Conservation (phyloP, 2,113 vertebrate species). For the Pangasianodon hypophthalmus region DNA sequence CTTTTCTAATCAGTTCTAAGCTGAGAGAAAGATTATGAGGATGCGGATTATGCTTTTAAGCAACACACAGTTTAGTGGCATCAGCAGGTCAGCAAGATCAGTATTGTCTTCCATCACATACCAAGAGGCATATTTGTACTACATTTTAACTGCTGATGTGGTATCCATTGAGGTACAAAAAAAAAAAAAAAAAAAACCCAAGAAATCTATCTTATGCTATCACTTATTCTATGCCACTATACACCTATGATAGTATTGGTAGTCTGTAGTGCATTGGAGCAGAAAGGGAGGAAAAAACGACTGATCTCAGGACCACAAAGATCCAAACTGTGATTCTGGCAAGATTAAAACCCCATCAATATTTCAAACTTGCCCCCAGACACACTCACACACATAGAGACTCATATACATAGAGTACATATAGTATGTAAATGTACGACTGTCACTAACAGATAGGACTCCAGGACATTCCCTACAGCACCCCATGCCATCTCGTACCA, state of each 20-base stretch:
- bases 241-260: slow-evolving; percentile 66
- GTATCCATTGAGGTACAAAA: background rate
- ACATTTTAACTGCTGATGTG: background rate
- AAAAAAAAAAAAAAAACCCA: background rate
- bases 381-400: background rate
- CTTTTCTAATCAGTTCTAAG: slow-evolving; percentile 70
- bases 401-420: background rate
- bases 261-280: slow-evolving; percentile 63
- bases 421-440: slow-evolving; percentile 19
- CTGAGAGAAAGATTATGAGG: slow-evolving; percentile 69
- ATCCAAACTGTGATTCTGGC: slow-evolving; percentile 72
- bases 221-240: slow-evolving; percentile 51
- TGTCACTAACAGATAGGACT: slow-evolving; percentile 19
- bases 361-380: slow-evolving; percentile 60
- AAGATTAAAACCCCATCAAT: slow-evolving; percentile 75
- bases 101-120: background rate
- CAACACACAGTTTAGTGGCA: slow-evolving; percentile 49
- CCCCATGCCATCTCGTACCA: slow-evolving; percentile 38
- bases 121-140: background rate
- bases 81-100: slow-evolving; percentile 39
- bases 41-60: slow-evolving; percentile 70
- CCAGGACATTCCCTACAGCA: slow-evolving; percentile 20
- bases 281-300: slow-evolving; percentile 72
- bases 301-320: slow-evolving; percentile 70
- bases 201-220: background rate